Evolutionary conservation across 2,888 invertebrate species (phyloP).

Genomic region (Dugesia japonica): DNA sequence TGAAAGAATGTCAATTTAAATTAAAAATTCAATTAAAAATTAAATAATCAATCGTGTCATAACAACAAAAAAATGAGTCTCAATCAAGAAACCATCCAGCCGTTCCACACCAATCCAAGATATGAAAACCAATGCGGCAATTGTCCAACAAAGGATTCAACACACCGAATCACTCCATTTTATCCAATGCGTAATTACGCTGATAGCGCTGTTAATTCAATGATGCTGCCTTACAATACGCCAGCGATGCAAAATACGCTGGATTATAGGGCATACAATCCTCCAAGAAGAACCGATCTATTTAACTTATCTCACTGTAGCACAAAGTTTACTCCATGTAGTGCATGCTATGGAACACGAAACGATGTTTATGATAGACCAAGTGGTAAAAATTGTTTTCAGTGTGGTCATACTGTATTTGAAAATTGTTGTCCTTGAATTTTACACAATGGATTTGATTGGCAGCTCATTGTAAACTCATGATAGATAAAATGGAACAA

Average conservation of each 20-base stretch:
- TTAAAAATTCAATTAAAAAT: background rate
- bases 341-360: background rate
- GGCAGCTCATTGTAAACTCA: no score
- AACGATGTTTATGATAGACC: conserved; percentile 14
- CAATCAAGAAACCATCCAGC: background rate
- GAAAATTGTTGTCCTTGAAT: conserved; percentile 9
- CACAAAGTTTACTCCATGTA: conserved; percentile 12
- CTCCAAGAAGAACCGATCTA: background rate
- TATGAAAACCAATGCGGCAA: background rate
- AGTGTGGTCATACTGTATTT: background rate
- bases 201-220: conserved; percentile 3
- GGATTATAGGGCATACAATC: background rate
- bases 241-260: background rate
- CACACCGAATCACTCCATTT: background rate
- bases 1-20: background rate
- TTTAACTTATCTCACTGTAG: background rate
- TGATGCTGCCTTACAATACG: background rate
- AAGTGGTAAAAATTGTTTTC: background rate
- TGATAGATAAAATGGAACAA: no score
- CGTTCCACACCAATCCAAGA: background rate
- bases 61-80: background rate
- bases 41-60: background rate
- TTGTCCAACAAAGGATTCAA: background rate
- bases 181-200: conserved; percentile 4
- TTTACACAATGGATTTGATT: no score